These are phyloP conservation scores for Drosophila sechellia DNA, from an alignment of 1,140 invertebrate genomes.

Conservation along the genomic window DNA sequence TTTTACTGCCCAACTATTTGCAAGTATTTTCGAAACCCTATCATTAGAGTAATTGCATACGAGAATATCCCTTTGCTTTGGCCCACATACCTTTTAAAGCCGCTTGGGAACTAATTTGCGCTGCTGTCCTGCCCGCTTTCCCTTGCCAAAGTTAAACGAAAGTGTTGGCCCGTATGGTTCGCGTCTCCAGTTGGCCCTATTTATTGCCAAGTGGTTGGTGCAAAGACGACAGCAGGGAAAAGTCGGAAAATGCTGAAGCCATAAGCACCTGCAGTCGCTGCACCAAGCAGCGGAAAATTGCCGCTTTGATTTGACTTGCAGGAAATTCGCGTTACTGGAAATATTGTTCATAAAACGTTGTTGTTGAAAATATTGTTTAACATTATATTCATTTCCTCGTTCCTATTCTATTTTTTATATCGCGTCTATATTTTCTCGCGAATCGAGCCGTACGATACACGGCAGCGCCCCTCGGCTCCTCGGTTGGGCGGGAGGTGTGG, in stretches of 20 bases:
- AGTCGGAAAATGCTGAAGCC: conserved; percentile 7
- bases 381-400: too few species aligned
- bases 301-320: conserved; percentile 17
- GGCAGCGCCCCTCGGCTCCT: too few species aligned
- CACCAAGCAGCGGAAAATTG: conserved; percentile 27
- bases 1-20: too few species aligned
- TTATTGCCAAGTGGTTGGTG: conserved; percentile 44
- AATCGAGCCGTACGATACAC: too few species aligned
- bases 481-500: too few species aligned
- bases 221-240: conserved; percentile 10
- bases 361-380: too few species aligned
- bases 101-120: conserved; percentile 54
- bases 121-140: neutral
- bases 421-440: too few species aligned
- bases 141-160: conserved; percentile 46
- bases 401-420: too few species aligned
- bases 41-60: neutral
- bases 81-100: conserved; percentile 1
- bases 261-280: conserved; percentile 10
- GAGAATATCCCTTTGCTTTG: conserved; percentile 7
- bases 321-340: neutral
- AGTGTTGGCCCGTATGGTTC: conserved; percentile 40
- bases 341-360: too few species aligned
- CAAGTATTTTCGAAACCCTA: neutral
- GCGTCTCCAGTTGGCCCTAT: conserved; percentile 45